A percentile compares a stretch with the other conserved stretches of the same genome.
Evolutionary conservation across 2,797 vertebrate species (phyloP).

Genomic region (Dallia pectoralis): DNA sequence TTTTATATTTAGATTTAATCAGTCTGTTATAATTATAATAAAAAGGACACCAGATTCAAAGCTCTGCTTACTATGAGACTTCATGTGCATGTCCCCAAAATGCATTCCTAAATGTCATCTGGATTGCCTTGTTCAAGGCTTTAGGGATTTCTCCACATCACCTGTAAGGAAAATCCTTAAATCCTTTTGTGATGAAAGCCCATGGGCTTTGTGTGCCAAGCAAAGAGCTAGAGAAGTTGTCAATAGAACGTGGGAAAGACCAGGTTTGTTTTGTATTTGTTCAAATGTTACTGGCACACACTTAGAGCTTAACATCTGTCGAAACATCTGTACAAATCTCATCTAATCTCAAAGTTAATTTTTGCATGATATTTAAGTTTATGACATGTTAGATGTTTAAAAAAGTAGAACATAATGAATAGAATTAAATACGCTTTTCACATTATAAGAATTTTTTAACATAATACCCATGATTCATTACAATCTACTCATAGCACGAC

Average conservation of each 20-base stretch:
- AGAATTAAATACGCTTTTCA: no score
- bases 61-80: slow-evolving; percentile 32
- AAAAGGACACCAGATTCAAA: not conserved
- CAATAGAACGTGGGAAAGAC: slow-evolving; percentile 24
- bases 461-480: slow-evolving; percentile 50
- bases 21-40: no score
- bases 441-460: no score
- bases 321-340: slow-evolving; percentile 68
- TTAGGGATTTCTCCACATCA: slow-evolving; percentile 41
- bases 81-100: slow-evolving; percentile 18
- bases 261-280: slow-evolving; percentile 23
- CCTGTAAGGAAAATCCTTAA: slow-evolving; percentile 52
- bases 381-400: slow-evolving; percentile 43
- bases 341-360: slow-evolving; percentile 58
- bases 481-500: no score
- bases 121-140: slow-evolving; percentile 45
- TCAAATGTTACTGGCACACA: slow-evolving; percentile 32
- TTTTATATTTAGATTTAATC: no score
- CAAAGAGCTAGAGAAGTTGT: no score
- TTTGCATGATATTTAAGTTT: no score
- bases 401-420: not conserved
- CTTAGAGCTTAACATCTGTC: slow-evolving; percentile 57
- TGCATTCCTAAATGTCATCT: slow-evolving; percentile 63
- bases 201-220: slow-evolving; percentile 32
- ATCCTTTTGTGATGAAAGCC: slow-evolving; percentile 61